Conservation (phyloP, 2,888 invertebrate genomes). For the Hypomecis punctinalis region DNA sequence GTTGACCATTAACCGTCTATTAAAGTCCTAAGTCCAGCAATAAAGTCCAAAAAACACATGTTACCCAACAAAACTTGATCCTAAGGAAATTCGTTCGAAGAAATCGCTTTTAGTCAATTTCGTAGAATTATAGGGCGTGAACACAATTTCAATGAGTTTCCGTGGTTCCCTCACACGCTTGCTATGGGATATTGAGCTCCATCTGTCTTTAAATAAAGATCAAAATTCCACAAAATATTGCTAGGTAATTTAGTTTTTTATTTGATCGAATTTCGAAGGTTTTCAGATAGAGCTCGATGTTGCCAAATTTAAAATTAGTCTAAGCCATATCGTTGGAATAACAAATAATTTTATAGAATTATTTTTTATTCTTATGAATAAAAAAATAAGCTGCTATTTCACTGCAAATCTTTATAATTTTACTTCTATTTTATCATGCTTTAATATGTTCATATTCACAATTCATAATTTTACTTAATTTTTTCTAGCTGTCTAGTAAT, state of each 20-base stretch:
- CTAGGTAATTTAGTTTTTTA: slow-evolving; percentile 38
- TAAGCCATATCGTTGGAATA: slow-evolving; percentile 26
- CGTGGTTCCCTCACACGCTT: slow-evolving; percentile 43
- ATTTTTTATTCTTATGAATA: slow-evolving; percentile 7
- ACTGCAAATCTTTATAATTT: slow-evolving; percentile 9
- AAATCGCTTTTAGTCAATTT: slow-evolving; percentile 44
- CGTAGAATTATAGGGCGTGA: slow-evolving; percentile 47
- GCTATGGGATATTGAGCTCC: slow-evolving; percentile 42
- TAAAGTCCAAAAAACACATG: slow-evolving; percentile 18
- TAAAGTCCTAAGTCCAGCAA: slow-evolving; percentile 12
- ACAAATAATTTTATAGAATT: slow-evolving; percentile 15
- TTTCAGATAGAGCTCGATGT: slow-evolving; percentile 29
- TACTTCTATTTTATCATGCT: background rate
- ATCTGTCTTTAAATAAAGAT: slow-evolving; percentile 19
- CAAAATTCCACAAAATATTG: background rate
- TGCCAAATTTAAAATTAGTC: slow-evolving; percentile 35
- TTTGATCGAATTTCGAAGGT: slow-evolving; percentile 34
- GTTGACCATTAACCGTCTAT: background rate
- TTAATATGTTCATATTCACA: background rate
- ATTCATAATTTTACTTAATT: background rate
- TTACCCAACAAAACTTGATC: slow-evolving; percentile 22
- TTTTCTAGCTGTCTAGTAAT: background rate
- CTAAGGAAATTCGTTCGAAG: slow-evolving; percentile 40
- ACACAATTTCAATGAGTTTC: slow-evolving; percentile 52
- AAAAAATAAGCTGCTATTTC: slow-evolving; percentile 4